phyloP scores from a whole-genome alignment of 2,797 vertebrate species.

The Peromyscus attwateri region DNA sequence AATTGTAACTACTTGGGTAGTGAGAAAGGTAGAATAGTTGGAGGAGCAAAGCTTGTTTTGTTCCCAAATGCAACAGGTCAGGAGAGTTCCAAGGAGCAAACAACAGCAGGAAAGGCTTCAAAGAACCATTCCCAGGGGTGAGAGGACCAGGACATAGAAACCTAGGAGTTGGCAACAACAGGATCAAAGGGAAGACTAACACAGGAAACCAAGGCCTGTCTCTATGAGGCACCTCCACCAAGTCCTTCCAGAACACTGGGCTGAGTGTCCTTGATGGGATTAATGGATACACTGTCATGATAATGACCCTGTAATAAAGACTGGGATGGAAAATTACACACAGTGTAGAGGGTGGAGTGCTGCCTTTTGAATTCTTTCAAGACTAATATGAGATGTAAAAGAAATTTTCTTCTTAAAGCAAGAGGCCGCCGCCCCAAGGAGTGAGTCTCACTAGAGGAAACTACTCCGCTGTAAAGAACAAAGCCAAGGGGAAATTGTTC shows the following conservation, averaged over 20 bases:
- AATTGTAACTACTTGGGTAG: background rate
- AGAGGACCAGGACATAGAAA: background rate
- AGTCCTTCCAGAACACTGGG: background rate
- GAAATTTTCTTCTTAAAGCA: background rate
- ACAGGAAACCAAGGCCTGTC: fast-evolving
- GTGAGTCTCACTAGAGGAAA: background rate
- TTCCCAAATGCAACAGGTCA: background rate
- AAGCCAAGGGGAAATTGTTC: background rate
- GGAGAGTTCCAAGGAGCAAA: background rate
- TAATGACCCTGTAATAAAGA: fast-evolving
- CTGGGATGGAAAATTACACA: background rate
- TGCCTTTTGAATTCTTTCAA: background rate
- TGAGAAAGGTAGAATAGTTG: background rate
- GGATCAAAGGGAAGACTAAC: background rate
- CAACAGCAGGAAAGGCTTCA: background rate
- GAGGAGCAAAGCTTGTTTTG: background rate
- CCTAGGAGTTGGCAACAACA: background rate
- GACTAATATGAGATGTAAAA: background rate
- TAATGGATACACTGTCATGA: fast-evolving
- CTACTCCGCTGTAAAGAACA: fast-evolving
- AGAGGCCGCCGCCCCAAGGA: background rate
- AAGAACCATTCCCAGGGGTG: background rate
- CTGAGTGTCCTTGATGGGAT: fast-evolving
- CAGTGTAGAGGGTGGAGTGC: background rate
- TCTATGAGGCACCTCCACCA: background rate